Base-by-base conservation (phyloP, 2,797 vertebrate genomes). In the Pygocentrus nattereri region DNA sequence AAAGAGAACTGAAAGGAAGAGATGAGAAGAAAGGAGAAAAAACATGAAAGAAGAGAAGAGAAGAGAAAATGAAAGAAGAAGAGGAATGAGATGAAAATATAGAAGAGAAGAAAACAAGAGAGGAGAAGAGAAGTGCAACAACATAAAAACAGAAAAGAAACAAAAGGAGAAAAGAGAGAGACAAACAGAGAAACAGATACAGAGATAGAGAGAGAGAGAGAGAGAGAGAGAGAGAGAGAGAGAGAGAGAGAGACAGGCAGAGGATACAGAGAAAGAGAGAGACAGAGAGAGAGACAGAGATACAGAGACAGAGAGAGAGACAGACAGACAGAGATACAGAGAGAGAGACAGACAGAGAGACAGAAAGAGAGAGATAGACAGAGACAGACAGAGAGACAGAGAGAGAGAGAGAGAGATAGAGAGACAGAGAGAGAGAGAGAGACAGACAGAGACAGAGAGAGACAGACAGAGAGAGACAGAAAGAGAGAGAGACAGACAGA, bases 401-500 rank as follows among this genome's bases (percentile, higher is more conserved):
- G 62, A 65, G 16, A 65, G 31, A 34, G 31, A 8, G 62, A 11
- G 13, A 71, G n/a, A 54, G n/a, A 21, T 19, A 25, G 12, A 12
- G 18, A 25, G 34, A 23, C 34, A 47, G 23, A 47, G 78, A 34
- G 23, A 27, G 34, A n/a, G n/a, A n/a, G n/a, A n/a, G n/a, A n/a
- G n/a, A n/a, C n/a, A n/a, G 5, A 34, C 62, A 65, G 16, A 65
- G 31, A 34, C n/a, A 38, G 58, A 56, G 50, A 82, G 23, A 38
- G 30, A 50, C 34, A 25, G 5, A 31, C 59, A 77, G 30, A 49
- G n/a, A n/a, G n/a, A n/a, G n/a, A n/a, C n/a, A n/a, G n/a, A n/a
- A n/a, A n/a, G n/a, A n/a, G n/a, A 16, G 5, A 50, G 25, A 38
- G 6, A 67, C n/a, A 89, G 78, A 89, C 81, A 62, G 64, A 82